A percentile compares a stretch with the other conserved stretches of the same genome.
Evolutionary conservation across 2,113 vertebrate species (phyloP).

Genomic region (Emberiza fucata): DNA sequence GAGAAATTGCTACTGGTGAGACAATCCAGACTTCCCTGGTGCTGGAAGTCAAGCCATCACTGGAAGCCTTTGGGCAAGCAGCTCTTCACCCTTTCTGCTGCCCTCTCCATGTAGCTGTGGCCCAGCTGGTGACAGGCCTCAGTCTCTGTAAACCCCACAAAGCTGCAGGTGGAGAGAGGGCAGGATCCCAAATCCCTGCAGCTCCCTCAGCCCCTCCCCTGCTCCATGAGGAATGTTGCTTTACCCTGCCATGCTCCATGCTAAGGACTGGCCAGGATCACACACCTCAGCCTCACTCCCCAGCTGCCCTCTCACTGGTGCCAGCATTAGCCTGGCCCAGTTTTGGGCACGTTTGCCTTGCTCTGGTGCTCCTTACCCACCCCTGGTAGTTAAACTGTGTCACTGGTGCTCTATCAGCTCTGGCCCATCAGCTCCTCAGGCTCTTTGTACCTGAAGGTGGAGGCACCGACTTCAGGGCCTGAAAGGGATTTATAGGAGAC

Average conservation of each 20-base stretch:
- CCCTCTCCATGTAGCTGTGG: accelerated
- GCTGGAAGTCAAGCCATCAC: not conserved
- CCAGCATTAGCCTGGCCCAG: not conserved
- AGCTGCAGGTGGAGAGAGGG: not conserved
- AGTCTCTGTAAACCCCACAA: not conserved
- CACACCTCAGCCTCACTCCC: not conserved
- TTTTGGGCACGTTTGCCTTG: not conserved
- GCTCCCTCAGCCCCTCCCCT: not conserved
- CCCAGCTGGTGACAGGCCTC: not conserved
- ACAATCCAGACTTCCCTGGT: not conserved
- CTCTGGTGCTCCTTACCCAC: not conserved
- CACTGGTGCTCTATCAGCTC: not conserved
- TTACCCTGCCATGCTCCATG: not conserved
- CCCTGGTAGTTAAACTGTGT: not conserved
- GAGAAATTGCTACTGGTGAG: not conserved
- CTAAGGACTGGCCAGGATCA: not conserved
- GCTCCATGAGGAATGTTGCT: not conserved
- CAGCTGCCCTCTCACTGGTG: not conserved
- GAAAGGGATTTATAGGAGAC: not conserved
- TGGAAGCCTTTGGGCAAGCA: not conserved
- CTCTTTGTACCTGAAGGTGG: not conserved
- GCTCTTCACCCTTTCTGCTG: not conserved
- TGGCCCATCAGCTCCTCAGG: not conserved
- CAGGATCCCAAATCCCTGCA: not conserved
- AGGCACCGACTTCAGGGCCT: not conserved